Conservation (phyloP, 1,140 invertebrate genomes). For the Paralvinella palmiformis region DNA sequence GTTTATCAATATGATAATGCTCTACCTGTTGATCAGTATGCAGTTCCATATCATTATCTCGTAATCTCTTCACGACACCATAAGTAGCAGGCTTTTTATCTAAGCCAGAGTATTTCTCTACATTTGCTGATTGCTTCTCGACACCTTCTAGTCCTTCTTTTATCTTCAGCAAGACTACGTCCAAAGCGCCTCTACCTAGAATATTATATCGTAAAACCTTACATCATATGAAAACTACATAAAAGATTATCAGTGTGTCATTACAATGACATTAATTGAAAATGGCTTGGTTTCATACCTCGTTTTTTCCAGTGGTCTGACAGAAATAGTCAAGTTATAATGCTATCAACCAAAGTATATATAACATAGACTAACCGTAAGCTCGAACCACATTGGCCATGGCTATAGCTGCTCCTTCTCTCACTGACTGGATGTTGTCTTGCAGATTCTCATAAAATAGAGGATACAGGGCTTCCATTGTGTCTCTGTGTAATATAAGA, state of each 20-base stretch:
- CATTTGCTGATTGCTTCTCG: constrained; percentile 49
- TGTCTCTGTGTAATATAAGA: too few relatives aligned
- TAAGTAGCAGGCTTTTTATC: constrained; percentile 51
- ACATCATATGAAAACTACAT: too few relatives aligned
- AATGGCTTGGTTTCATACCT: too few relatives aligned
- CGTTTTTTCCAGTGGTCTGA: not conserved
- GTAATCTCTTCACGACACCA: constrained; percentile 52
- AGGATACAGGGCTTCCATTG: constrained; percentile 50
- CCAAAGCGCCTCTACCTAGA: constrained; percentile 6
- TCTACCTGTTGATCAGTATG: constrained; percentile 53
- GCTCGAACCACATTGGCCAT: constrained; percentile 53
- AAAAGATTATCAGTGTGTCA: too few relatives aligned
- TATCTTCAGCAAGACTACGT: constrained; percentile 32
- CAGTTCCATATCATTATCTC: constrained; percentile 55
- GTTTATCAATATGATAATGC: too few relatives aligned
- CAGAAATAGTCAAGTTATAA: not conserved
- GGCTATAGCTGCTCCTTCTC: constrained; percentile 56
- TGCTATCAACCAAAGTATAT: too few relatives aligned
- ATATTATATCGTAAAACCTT: too few relatives aligned
- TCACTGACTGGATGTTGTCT: constrained; percentile 56
- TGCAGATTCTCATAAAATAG: constrained; percentile 56
- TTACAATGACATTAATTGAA: too few relatives aligned
- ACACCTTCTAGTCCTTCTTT: constrained; percentile 46
- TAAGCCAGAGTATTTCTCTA: constrained; percentile 49
- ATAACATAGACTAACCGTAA: constrained; percentile 47